These are phyloP conservation scores for Hoplias malabaricus DNA, from an alignment of 2,113 vertebrate genomes.

Conservation along the genomic window DNA sequence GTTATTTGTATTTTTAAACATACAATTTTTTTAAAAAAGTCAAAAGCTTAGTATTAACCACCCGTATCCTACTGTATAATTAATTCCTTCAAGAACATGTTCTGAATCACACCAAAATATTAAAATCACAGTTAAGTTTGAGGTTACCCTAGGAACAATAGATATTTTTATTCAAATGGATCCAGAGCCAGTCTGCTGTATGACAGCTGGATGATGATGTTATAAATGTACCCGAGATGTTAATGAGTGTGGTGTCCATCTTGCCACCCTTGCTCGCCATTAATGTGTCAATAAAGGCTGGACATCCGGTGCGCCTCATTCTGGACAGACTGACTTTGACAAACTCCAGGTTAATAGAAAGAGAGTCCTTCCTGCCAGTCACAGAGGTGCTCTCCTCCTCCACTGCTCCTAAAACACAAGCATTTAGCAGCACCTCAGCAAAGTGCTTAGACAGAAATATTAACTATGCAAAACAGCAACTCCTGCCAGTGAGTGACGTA, in stretches of 20 bases:
- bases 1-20: no score
- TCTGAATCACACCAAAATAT: background rate
- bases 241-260: constrained; percentile 96
- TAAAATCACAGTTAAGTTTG: background rate
- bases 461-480: background rate
- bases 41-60: background rate
- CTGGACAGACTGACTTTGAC: constrained; percentile 97
- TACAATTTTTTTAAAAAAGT: no score
- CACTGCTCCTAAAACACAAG: constrained; percentile 77
- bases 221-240: constrained; percentile 87
- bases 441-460: background rate
- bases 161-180: no score
- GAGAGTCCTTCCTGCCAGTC: constrained; percentile 95
- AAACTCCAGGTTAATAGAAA: constrained; percentile 98
- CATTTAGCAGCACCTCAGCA: background rate
- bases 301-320: constrained; percentile 88
- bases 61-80: no score
- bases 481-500: no score
- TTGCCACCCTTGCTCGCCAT: constrained; percentile 85
- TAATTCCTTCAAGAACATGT: no score
- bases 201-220: no score
- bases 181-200: no score
- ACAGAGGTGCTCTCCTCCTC: constrained; percentile 95
- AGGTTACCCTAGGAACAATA: no score
- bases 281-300: constrained; percentile 88